Conservation (phyloP, 2,888 invertebrate genomes). For the Biston stratarius region DNA sequence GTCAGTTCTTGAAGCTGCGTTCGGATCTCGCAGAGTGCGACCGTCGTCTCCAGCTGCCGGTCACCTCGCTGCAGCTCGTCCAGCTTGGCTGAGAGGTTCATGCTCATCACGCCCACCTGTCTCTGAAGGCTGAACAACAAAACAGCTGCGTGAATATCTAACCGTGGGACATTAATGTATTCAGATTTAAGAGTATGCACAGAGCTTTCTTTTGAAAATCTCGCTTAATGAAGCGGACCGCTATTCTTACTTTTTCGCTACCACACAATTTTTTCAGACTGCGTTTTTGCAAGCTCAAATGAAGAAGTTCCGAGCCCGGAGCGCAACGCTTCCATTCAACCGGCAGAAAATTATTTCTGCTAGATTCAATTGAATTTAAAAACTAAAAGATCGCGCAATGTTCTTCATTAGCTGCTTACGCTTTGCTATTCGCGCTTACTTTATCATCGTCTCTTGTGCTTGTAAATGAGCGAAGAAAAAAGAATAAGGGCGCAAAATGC, state of each 20-base stretch:
- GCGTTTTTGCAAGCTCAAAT: slow-evolving; percentile 33
- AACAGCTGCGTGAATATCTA: slow-evolving; percentile 40
- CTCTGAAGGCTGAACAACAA: slow-evolving; percentile 93
- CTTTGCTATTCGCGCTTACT: slow-evolving; percentile 18
- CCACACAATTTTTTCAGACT: slow-evolving; percentile 27
- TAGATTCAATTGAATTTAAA: slow-evolving; percentile 30
- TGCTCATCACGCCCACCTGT: slow-evolving; percentile 99
- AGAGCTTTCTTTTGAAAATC: slow-evolving; percentile 15
- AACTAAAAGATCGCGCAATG: slow-evolving; percentile 21
- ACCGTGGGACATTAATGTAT: background rate
- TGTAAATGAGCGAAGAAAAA: slow-evolving; percentile 36
- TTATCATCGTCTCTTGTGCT: slow-evolving; percentile 31
- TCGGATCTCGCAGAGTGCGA: slow-evolving; percentile 97
- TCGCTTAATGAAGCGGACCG: slow-evolving; percentile 16
- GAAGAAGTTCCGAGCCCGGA: slow-evolving; percentile 27
- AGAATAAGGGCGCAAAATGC: slow-evolving; percentile 17
- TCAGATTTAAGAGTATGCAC: background rate
- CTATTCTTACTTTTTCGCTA: slow-evolving; percentile 18
- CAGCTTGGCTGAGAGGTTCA: slow-evolving; percentile 97
- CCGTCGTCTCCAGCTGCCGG: slow-evolving; percentile 96
- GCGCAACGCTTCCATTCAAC: slow-evolving; percentile 28
- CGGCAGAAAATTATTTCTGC: slow-evolving; percentile 26
- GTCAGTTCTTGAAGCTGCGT: slow-evolving; percentile 97
- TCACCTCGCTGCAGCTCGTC: slow-evolving; percentile 96
- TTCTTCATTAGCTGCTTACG: slow-evolving; percentile 1